Conservation (phyloP, 1,140 invertebrate species). For the Holotrichia oblita region DNA sequence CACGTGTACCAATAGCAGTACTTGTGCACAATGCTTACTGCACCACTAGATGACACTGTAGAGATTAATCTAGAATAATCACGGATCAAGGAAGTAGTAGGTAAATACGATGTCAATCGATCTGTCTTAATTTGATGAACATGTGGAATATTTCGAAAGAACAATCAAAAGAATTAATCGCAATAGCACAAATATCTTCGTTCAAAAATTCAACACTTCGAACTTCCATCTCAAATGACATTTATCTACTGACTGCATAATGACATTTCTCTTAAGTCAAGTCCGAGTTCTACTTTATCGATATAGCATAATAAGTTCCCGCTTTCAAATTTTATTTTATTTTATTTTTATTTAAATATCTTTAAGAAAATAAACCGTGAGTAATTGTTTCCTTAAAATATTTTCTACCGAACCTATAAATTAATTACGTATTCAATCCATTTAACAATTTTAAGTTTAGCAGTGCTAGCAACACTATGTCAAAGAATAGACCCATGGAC, state of each 20-base stretch:
- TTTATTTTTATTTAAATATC: too few species aligned
- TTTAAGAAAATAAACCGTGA: too few species aligned
- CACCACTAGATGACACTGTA: constrained; percentile 50
- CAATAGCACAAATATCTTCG: constrained; percentile 22
- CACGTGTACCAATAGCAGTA: constrained; percentile 55
- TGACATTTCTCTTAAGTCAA: constrained; percentile 16
- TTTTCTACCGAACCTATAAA: too few species aligned
- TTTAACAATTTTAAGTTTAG: too few species aligned
- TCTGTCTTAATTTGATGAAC: constrained; percentile 29
- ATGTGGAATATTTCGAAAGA: not conserved
- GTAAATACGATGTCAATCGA: constrained; percentile 31
- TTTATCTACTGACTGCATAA: constrained; percentile 25
- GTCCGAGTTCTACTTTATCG: not conserved
- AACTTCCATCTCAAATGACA: constrained; percentile 38
- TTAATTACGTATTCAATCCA: too few species aligned
- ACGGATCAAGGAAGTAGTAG: constrained; percentile 15
- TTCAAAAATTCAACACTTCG: constrained; percentile 31
- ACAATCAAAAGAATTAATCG: not conserved
- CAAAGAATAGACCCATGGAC: too few species aligned
- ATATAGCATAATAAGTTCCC: not conserved
- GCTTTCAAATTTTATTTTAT: too few species aligned
- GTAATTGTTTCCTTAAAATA: too few species aligned
- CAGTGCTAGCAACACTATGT: too few species aligned
- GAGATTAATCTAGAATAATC: constrained; percentile 31
- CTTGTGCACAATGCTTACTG: constrained; percentile 40